These are phyloP conservation scores for Enoplolaimus lenunculus DNA, from an alignment of 2,888 invertebrate species.

Conservation along the genomic window DNA sequence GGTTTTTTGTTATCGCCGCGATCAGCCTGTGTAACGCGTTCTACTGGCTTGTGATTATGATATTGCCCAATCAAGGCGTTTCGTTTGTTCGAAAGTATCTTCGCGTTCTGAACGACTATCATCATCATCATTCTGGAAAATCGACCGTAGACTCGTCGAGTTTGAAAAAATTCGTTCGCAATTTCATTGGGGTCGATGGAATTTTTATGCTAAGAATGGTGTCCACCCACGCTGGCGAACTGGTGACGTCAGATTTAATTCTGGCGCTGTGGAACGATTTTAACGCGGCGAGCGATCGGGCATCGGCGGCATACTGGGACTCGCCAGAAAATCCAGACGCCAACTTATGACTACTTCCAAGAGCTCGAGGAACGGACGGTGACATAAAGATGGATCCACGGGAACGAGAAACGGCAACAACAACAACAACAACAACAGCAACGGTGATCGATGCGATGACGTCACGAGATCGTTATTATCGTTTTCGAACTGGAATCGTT, in stretches of 20 bases:
- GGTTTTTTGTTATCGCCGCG: conserved; percentile 39
- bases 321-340: conserved; percentile 24
- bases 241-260: conserved; percentile 16
- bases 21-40: conserved; percentile 37
- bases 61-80: conserved; percentile 32
- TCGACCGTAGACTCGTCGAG: conserved; percentile 6
- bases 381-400: too few species aligned
- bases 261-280: conserved; percentile 20
- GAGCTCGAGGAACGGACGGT: background rate
- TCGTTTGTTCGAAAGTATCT: conserved; percentile 19
- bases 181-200: conserved; percentile 17
- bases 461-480: too few species aligned
- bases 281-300: conserved; percentile 28
- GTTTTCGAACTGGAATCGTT: too few species aligned
- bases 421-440: too few species aligned
- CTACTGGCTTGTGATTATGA: conserved; percentile 40
- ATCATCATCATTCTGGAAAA: conserved; percentile 18
- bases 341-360: conserved; percentile 12
- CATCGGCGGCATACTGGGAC: conserved; percentile 37
- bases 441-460: too few species aligned
- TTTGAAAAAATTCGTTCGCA: conserved; percentile 14
- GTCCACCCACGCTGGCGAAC: conserved; percentile 18
- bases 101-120: conserved; percentile 2
- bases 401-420: too few species aligned
- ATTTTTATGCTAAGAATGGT: conserved; percentile 18